A percentile compares a stretch with the other conserved stretches of the same genome.
These are phyloP conservation scores for Leucoma salicis DNA, from an alignment of 2,888 invertebrate genomes.

Conservation along the genomic window DNA sequence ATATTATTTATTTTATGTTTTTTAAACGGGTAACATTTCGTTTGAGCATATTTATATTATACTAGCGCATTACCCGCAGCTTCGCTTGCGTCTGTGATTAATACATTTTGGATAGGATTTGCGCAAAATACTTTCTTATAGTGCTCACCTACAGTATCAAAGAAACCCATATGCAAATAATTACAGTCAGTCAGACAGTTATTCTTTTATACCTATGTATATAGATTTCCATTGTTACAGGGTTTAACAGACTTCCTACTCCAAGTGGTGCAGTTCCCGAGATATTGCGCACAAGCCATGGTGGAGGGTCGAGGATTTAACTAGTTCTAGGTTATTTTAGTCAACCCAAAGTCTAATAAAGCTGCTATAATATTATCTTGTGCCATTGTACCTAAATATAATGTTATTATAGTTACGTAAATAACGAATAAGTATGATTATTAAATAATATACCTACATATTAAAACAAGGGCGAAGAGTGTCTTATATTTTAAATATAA, in stretches of 20 bases:
- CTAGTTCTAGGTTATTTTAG: constrained; percentile 31
- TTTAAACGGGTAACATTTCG: no score
- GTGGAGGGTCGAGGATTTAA: constrained; percentile 82
- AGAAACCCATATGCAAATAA: no score
- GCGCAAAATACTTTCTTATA: no score
- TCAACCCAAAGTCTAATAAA: constrained; percentile 7
- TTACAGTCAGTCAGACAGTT: no score
- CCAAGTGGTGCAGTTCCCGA: constrained; percentile 86
- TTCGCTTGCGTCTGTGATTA: no score
- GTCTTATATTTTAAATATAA: no score
- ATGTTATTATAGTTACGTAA: not conserved
- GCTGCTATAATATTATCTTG: constrained; percentile 1
- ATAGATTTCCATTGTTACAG: constrained; percentile 68
- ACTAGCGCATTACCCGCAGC: no score
- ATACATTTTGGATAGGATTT: no score
- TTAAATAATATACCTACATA: not conserved
- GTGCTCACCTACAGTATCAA: no score
- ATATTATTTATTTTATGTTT: no score
- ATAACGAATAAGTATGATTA: not conserved
- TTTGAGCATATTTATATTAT: no score
- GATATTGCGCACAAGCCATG: constrained; percentile 87
- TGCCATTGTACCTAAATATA: constrained; percentile 7
- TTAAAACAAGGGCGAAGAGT: no score
- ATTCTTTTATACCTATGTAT: not conserved
- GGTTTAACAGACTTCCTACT: constrained; percentile 85